Base-by-base conservation (phyloP, 2,113 vertebrate species). In the Crotophaga sulcirostris region DNA sequence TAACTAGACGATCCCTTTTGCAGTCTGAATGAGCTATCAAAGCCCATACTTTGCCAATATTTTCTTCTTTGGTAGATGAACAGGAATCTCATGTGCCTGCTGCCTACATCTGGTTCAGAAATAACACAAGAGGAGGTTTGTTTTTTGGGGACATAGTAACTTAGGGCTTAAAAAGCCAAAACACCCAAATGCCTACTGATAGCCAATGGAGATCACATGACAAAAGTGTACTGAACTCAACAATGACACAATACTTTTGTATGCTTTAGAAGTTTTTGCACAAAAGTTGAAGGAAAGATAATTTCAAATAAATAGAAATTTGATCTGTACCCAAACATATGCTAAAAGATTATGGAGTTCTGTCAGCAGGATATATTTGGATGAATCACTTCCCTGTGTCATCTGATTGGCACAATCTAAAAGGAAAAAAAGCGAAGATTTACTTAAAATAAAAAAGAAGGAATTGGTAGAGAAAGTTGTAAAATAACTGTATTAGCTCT, bases 101-200 rank as follows among this genome's bases (percentile, higher is more conserved):
- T 77, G 45, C 51, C 28, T 76, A 55, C 75, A 93, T 62, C 33
- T 94, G 74, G 24, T 40, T 79, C 54, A 93, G 44, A 21, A 93
- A 78, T 44, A 76, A 66, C 45, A 73, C 25, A 62, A 85, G 45
- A 73, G 49, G 63, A 85, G 28, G 31, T 23, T 85, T 34, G 40
- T 54, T 58, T 82, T 17, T 68, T 44, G 82, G 34, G 31, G 40
- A 45, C 28, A 51, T 16, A 73, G 16, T 66, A 38, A 42, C 90
- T 90, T 88, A 55, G 59, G 52, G 33, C 63, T 93, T 77, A 74
- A 80, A 95, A 93, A 59, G 67, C 67, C 88, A 80, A 90, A 92
- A 58, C 55, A 73, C 36, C 28, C 63, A 93, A 88, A 58, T 66
- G 36, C 66, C 70, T 90, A 79, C 75, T 51, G 28, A 51, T 90